phyloP scores from a whole-genome alignment of 2,888 invertebrate species.

The Nymphalis polychloros region DNA sequence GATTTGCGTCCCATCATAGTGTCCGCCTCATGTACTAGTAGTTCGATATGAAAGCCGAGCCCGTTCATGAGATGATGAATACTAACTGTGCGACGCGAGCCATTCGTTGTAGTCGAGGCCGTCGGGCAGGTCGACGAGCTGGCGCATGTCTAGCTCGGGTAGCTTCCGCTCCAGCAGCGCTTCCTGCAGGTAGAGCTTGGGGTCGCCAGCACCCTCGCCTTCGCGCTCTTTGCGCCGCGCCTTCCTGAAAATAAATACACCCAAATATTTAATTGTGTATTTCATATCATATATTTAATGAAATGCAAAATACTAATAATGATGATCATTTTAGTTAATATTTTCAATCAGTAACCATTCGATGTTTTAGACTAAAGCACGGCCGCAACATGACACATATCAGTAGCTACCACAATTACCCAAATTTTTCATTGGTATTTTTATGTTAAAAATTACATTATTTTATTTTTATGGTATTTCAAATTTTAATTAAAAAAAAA shows the following conservation, averaged over 20 bases:
- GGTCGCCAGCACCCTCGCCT: constrained; percentile 88
- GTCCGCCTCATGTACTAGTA: no score
- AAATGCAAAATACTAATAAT: not conserved
- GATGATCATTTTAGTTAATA: no score
- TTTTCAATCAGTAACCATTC: no score
- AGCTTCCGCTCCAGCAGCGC: constrained; percentile 96
- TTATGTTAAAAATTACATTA: no score
- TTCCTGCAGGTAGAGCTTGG: constrained; percentile 97
- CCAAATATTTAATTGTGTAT: not conserved
- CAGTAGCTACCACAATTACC: no score
- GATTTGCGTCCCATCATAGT: no score
- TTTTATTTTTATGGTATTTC: no score
- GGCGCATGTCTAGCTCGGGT: constrained; percentile 95
- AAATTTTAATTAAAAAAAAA: no score
- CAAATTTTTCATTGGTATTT: no score
- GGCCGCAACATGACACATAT: no score
- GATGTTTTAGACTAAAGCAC: no score
- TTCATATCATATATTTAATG: not conserved
- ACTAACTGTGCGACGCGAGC: constrained; percentile 97
- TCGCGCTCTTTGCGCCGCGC: constrained; percentile 98
- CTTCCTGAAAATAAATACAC: constrained; percentile 86
- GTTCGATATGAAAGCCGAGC: no score
- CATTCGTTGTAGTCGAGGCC: constrained; percentile 99
- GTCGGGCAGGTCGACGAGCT: constrained; percentile 96
- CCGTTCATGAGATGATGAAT: constrained; percentile 15